Base-by-base conservation (phyloP, 2,113 vertebrate genomes). In the Pholis gunnellus region DNA sequence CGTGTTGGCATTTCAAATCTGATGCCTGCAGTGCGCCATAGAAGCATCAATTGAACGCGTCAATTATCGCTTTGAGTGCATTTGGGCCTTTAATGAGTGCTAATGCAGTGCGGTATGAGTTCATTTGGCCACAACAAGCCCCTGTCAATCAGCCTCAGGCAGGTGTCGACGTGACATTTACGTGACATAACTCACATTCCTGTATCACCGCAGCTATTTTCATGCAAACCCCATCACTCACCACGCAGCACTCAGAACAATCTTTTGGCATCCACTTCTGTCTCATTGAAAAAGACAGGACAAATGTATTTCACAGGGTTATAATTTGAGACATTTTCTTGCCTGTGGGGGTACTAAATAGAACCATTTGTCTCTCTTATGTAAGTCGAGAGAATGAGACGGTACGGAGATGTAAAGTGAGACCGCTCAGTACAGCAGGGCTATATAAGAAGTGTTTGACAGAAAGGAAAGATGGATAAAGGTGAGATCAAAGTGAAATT, bases 401-500 rank as follows among this genome's bases (percentile, higher is more conserved):
- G 77, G 40, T 72, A 66, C 81, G 72, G 86, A 71, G 74, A 84
- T 79, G 81, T 82, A 90, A 89, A 89, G 82, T 74, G 82, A 86
- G 79, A 88, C 52, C 27, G 27, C 74, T 89, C 36, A 65, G 78
- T 34, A 82, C 69, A 60, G 66, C 22, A 1, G 61, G 70, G 79
- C 83, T 84, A n/a, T 76, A 77, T 78, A 72, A 77, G 65, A 91
- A 76, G 81, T 80, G 83, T 86, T 81, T 87, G 85, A 92, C 81
- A 89, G 86, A 91, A 87, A 72, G 78, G 72, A 89, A 87, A 86
- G 89, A 83, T 71, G 70, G 78, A 86, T 89, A 81, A 78, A 71
- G 68, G 75, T 1, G 20, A 79, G 75, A 89, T 84, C 14, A 84
- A 87, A 78, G 70, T 78, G 80, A 87, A 87, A 91, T 92, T 87